These are phyloP conservation scores for Rhyzopertha dominica DNA, from an alignment of 1,140 invertebrate species.

Conservation along the genomic window DNA sequence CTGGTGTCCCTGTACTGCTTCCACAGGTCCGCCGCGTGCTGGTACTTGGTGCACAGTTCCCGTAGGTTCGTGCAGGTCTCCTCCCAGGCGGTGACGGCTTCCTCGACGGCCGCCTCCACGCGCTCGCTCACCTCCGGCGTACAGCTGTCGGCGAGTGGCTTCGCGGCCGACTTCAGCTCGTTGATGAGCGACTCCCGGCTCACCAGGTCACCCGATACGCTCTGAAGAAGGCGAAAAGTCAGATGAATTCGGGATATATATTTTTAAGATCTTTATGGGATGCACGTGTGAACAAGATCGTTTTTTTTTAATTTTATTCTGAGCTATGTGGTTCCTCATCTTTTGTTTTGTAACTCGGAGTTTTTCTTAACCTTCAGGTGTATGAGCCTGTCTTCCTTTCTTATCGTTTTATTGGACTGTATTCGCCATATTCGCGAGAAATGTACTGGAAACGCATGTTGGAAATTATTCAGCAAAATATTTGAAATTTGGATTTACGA, in stretches of 20 bases:
- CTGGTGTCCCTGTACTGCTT: constrained; percentile 68
- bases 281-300: neutral
- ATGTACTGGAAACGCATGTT: no score
- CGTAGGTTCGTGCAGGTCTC: constrained; percentile 67
- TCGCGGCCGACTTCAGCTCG: constrained; percentile 61
- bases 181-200: constrained; percentile 64
- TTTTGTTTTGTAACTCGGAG: no score
- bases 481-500: no score
- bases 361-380: no score
- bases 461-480: no score
- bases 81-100: constrained; percentile 69
- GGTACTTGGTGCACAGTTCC: constrained; percentile 64
- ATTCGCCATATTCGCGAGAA: no score
- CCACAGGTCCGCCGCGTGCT: constrained; percentile 72
- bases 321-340: no score
- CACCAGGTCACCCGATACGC: constrained; percentile 56
- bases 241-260: no score
- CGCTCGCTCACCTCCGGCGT: constrained; percentile 62
- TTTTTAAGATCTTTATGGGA: no score
- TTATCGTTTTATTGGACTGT: no score
- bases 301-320: neutral
- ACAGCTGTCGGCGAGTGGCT: constrained; percentile 63
- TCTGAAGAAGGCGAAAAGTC: constrained; percentile 23
- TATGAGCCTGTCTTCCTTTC: no score
- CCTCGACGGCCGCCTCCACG: constrained; percentile 65